These are phyloP conservation scores for Planococcus citri DNA, from an alignment of 1,140 invertebrate genomes.

Conservation along the genomic window DNA sequence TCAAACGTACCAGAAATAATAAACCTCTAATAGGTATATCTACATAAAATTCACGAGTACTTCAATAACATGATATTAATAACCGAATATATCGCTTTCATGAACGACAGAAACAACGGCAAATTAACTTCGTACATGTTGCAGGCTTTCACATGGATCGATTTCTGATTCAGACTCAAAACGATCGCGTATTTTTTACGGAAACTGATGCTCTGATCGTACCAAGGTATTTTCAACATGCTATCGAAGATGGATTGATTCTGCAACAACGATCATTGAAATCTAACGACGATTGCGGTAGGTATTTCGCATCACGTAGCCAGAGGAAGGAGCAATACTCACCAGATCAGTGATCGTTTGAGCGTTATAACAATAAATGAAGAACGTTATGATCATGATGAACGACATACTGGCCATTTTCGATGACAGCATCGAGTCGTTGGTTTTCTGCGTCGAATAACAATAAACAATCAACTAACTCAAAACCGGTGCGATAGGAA, in stretches of 20 bases:
- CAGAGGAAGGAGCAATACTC: too few species aligned
- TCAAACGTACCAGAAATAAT: too few species aligned
- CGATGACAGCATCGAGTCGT: not conserved
- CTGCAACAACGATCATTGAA: not conserved
- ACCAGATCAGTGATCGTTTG: not conserved
- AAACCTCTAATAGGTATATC: too few species aligned
- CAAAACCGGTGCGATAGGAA: too few species aligned
- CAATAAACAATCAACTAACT: too few species aligned
- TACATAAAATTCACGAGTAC: not conserved
- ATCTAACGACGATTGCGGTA: too few species aligned
- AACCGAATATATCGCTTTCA: not conserved
- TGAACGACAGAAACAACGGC: not conserved
- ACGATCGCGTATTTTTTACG: not conserved
- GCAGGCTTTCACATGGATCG: not conserved
- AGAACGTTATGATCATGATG: not conserved
- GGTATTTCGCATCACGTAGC: too few species aligned
- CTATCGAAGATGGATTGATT: not conserved
- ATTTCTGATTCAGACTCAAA: not conserved
- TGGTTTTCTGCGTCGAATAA: slow-evolving; percentile 6
- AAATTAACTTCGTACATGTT: not conserved
- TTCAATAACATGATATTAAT: not conserved
- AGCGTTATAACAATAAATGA: not conserved
- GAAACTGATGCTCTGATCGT: not conserved
- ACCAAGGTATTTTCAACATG: not conserved
- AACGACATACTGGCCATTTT: not conserved